phyloP scores from a whole-genome alignment of 1,140 invertebrate species.

The Caenorhabditis brenneri region DNA sequence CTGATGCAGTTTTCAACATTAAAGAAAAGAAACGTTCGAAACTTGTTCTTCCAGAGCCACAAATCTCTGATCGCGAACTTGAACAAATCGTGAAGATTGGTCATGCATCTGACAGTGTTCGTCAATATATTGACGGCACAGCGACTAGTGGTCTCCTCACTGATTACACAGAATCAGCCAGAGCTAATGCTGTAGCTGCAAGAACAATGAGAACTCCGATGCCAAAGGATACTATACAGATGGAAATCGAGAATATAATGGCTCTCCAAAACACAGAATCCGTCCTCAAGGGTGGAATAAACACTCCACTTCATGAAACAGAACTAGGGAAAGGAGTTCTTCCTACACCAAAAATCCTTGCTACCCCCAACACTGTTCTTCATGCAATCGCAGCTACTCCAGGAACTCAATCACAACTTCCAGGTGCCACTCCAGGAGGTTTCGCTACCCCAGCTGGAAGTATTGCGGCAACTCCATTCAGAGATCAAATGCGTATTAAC shows the following conservation, averaged over 20 bases:
- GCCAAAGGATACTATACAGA: conserved; percentile 54
- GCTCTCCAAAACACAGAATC: conserved; percentile 95
- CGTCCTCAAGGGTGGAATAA: conserved; percentile 90
- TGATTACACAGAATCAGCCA: conserved; percentile 86
- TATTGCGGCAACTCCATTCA: conserved; percentile 75
- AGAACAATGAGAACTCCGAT: conserved; percentile 88
- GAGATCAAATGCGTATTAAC: conserved; percentile 95
- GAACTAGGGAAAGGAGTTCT: conserved; percentile 83
- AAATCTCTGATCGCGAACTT: conserved; percentile 85
- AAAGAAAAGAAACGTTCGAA: conserved; percentile 92
- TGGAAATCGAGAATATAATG: conserved; percentile 96
- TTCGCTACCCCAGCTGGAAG: conserved; percentile 55
- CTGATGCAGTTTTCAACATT: conserved; percentile 87
- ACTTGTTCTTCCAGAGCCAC: conserved; percentile 90
- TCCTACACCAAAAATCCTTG: conserved; percentile 77
- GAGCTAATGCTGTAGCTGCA: conserved; percentile 74
- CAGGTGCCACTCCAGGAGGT: conserved; percentile 63
- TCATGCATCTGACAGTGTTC: conserved; percentile 87
- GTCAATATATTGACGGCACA: conserved; percentile 81
- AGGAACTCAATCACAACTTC: conserved; percentile 53
- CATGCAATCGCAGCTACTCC: conserved; percentile 86
- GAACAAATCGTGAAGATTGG: conserved; percentile 94
- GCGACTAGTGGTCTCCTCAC: conserved; percentile 81
- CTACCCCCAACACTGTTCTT: conserved; percentile 92
- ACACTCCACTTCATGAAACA: conserved; percentile 86